phyloP scores from a whole-genome alignment of 2,888 invertebrate genomes.

The Monochamus alternatus region DNA sequence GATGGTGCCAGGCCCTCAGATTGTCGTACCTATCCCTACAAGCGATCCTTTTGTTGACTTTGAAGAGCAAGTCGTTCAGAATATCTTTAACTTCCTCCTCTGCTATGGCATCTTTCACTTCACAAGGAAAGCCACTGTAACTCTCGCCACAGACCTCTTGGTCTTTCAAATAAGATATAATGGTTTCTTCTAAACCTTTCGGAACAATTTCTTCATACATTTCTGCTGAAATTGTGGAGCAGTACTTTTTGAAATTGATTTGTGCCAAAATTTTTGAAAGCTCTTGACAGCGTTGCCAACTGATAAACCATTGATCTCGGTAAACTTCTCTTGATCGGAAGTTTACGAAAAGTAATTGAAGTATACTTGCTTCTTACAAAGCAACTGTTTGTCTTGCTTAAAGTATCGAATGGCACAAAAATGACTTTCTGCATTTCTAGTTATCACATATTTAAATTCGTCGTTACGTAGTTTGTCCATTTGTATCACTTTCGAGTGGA shows the following conservation, averaged over 20 bases:
- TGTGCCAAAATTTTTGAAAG: neutral
- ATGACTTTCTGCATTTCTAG: too few relatives aligned
- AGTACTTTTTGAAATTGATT: conserved; percentile 8
- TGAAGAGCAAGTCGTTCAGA: conserved; percentile 59
- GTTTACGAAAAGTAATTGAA: too few relatives aligned
- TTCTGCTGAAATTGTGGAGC: neutral
- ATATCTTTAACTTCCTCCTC: conserved; percentile 48
- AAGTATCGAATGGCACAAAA: too few relatives aligned
- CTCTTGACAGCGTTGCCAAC: neutral
- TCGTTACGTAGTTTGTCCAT: too few relatives aligned
- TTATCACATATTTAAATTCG: too few relatives aligned
- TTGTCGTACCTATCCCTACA: conserved; percentile 60
- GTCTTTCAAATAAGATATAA: conserved; percentile 12
- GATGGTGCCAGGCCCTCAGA: conserved; percentile 59
- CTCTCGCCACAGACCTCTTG: neutral
- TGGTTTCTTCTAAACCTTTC: conserved; percentile 20
- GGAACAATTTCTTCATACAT: conserved; percentile 14
- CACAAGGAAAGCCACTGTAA: neutral
- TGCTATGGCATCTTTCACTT: neutral
- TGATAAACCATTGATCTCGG: neutral
- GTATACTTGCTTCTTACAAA: too few relatives aligned
- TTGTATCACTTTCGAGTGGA: too few relatives aligned
- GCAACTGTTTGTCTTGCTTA: too few relatives aligned
- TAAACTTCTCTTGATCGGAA: neutral
- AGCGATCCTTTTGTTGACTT: conserved; percentile 57